Base-by-base conservation (phyloP, 2,797 vertebrate species). In the Neostethus bicornis region DNA sequence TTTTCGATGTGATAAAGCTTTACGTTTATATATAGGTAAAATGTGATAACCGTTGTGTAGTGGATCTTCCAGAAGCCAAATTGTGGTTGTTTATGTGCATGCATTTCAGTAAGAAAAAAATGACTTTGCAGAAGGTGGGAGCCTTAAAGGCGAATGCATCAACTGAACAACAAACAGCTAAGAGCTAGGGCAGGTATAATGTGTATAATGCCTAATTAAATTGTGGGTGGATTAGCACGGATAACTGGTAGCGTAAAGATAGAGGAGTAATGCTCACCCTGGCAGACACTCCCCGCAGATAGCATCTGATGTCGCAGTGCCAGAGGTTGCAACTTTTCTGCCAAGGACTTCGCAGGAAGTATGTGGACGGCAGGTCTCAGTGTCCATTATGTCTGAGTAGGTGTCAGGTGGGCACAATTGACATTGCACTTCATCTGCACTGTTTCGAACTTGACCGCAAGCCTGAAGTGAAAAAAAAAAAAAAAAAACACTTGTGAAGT, bases 241-340 rank as follows among this genome's bases (percentile, higher is more conserved):
- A 62, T n/a, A 23, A 41, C 46, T 60, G 41, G 55, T 57, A 38
- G 5, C 35, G 32, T n/a, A 34, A 11, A 52, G 17, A 62, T 46
- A 44, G 20, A 23, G 17, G 9, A 19, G 32, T 45, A 12, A 24
- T 25, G 5, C 71, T 90, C 84, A 98, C 96, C 95, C 95, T 0
- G 83, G 73, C 79, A 93, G 81, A 77, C 96, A 99, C 76, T 61
- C 79, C 55, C 95, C 95, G 51, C 96, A 99, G 9, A 61, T 39
- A 0, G 88, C 68, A 50, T 97, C 92, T 0, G 76, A 85, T 4
- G 13, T 67, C 0, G 64, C 51, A 0, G 89, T 94, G 49, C 94
- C 94, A 0, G 79, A 66, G 0, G 53, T 82, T 32, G 60, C 25
- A 31, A 84, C 68, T 4, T 81, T 6, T 64, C 94, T 91, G 73